These are phyloP conservation scores for Lepilemur septentrionalis DNA, from an alignment of 2,797 vertebrate genomes.

Conservation along the genomic window DNA sequence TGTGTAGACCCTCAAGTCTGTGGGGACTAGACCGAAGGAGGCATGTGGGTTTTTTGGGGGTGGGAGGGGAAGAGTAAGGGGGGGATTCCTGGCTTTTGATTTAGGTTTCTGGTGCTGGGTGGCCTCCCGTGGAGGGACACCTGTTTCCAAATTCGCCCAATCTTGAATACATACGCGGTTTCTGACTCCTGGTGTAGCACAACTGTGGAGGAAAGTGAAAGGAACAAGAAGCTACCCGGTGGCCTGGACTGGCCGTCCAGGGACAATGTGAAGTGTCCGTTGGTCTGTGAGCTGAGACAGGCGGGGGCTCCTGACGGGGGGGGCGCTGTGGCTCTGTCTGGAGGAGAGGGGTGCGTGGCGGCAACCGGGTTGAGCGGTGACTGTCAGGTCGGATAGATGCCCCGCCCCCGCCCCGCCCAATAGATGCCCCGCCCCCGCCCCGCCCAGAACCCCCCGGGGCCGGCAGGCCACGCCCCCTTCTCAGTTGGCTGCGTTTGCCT, in stretches of 20 bases:
- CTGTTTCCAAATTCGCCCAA: neutral
- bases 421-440: neutral
- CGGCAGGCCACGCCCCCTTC: neutral
- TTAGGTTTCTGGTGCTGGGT: neutral
- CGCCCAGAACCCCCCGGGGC: neutral
- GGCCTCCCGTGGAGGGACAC: neutral
- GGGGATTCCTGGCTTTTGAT: neutral
- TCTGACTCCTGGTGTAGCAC: neutral
- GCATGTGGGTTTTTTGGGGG: neutral
- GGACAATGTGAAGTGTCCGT: neutral
- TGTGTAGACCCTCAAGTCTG: neutral
- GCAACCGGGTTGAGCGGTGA: neutral
- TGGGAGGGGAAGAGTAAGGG: no score
- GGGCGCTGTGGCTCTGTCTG: neutral
- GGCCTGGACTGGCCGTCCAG: neutral
- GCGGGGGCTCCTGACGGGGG: neutral
- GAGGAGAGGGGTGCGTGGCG: neutral
- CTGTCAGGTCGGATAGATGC: neutral
- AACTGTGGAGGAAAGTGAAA: slow-evolving; percentile 34
- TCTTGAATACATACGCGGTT: neutral
- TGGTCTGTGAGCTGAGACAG: neutral
- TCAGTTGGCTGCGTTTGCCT: neutral
- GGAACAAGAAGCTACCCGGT: neutral
- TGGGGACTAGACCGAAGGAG: neutral
- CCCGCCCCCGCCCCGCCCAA: no score